Base-by-base conservation (phyloP, 2,888 invertebrate genomes). In the Ptychoptera contaminata region DNA sequence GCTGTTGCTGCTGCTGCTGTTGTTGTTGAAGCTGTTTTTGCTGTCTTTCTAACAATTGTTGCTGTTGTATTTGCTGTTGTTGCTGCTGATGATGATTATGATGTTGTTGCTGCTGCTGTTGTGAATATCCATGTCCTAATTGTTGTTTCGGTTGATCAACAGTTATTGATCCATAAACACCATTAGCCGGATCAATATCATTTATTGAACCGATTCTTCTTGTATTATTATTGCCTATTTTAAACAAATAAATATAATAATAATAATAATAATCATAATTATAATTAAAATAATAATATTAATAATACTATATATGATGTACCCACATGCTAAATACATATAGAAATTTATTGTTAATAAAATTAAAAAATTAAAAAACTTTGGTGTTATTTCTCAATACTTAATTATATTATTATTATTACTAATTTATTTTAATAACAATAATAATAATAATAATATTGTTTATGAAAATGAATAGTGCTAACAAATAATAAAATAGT, bases 121-220 rank as follows among this genome's bases (percentile, higher is more conserved):
- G 56, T 37, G 50, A 55, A 29, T 52, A 49, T 43, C 53, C 53
- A 46, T 54, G 54, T 23, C 23, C 23, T 23, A 7, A 7, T 23
- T 23, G 23, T 58, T 69, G 55, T 63, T 62, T 54, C 58, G 62
- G 56, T 60, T 58, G 43, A 62, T 65, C 51, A 67, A 52, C 52
- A 14, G 50, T 49, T 36, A 59, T 49, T 15, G 84, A 82, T 41
- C 86, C 85, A 61, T 84, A 86, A 57, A 84, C 78, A 51, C 88
- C 85, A 65, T 86, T 92, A 44, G 94, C 74, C 2, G 96, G 96
- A 67, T 97, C 96, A 61, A 96, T 82, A 63, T 94, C 93, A 30
- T 86, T 81, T 50, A 94, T 85, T n/a, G 90, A 87, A 3, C 91
- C 91, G 58, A 91, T 83, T 58, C 78, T 75, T 50, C 83, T 72